phyloP scores from a whole-genome alignment of 2,888 invertebrate genomes.

The Lycophotia porphyrea region DNA sequence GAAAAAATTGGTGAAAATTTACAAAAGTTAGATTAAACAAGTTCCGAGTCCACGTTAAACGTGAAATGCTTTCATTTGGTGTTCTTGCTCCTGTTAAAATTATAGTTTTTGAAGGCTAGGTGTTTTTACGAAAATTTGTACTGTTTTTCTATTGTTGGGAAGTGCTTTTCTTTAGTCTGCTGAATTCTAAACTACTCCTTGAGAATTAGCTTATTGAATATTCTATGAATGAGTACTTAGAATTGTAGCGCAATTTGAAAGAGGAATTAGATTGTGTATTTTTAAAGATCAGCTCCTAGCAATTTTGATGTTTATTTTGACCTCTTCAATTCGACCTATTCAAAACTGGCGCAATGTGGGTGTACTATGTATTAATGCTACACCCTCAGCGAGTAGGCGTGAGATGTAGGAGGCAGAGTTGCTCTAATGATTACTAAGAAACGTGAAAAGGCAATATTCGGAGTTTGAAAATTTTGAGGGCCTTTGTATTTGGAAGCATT shows the following conservation, averaged over 20 bases:
- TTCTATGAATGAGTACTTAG: constrained; percentile 14
- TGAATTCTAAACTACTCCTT: constrained; percentile 31
- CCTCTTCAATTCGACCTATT: background rate
- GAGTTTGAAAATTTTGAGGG: background rate
- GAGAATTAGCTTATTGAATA: constrained; percentile 38
- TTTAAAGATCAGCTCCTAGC: background rate
- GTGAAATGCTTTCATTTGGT: constrained; percentile 70
- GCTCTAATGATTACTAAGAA: background rate
- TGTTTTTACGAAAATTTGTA: constrained; percentile 7
- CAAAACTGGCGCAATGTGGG: background rate
- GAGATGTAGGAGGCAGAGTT: background rate
- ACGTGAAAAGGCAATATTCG: no score
- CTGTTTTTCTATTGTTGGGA: constrained; percentile 29
- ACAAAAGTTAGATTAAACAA: constrained; percentile 84
- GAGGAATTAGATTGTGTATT: background rate
- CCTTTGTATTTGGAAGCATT: background rate
- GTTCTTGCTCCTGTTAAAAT: constrained; percentile 63
- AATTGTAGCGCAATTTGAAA: constrained; percentile 3
- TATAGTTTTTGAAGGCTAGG: constrained; percentile 47
- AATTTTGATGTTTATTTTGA: background rate
- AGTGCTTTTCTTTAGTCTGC: constrained; percentile 18
- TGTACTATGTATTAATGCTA: background rate
- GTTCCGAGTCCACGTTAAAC: constrained; percentile 70
- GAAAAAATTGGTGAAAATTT: constrained; percentile 74
- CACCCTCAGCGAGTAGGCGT: background rate